Evolutionary conservation across 2,888 invertebrate genomes (phyloP), one percentile per base, ranked within the genome.

Genomic region (Xestia sexstrigata): DNA sequence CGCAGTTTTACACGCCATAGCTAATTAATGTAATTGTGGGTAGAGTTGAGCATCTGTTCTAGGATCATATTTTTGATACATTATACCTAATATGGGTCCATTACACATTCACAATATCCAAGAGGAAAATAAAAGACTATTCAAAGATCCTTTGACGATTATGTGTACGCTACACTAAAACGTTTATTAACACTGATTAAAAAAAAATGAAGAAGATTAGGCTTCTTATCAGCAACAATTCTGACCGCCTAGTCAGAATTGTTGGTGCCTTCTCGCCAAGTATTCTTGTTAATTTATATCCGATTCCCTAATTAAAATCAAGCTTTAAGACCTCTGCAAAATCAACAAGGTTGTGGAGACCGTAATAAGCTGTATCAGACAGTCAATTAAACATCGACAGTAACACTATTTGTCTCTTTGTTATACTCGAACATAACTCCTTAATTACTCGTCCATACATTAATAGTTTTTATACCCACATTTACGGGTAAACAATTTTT

Each of bases 401-500:
- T 55, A 72, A 60, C 35, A n/a, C 30, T 9, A 70, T 67, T 70
- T 45, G 65, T 77, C 65, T 66, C 78, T n/a, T 66, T 60, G 65
- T 77, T 30, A 77, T 65, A 45, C 6, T 52, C 39, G 0, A 58
- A 68, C 79, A 82, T 78, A 72, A 74, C 74, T 49, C 60, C 63
- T 78, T 85, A 88, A 87, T 77, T 76, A 78, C 77, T 58, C 30
- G 35, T 66, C 63, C 72, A 55, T 35, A 73, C 70, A 74, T 78
- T 79, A 73, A 76, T 60, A 76, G 62, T 67, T 71, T 82, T 83
- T 78, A 84, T 86, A 73, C 39, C 30, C 26, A 58, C 35, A 69
- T 82, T 78, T 78, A 82, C 83, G 69, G 78, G 80, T 87, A 88
- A 88, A 87, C 87, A 88, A 81, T 83, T 88, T 88, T 88, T 88